Evolutionary conservation across 2,113 vertebrate species (phyloP).

Genomic region (Azemiops feae): DNA sequence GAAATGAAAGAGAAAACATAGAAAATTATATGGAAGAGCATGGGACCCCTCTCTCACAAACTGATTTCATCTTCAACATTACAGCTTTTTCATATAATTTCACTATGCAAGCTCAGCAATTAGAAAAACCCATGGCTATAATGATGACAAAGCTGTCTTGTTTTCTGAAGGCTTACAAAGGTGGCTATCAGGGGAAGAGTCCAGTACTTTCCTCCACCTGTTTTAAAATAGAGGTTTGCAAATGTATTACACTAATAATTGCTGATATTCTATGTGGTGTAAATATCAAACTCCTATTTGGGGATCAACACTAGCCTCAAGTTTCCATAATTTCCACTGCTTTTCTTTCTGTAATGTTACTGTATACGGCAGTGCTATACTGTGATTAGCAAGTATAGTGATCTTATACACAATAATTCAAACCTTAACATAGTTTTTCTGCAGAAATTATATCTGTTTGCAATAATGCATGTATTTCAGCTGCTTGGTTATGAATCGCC

Average conservation of each 20-base stretch:
- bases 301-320: background rate
- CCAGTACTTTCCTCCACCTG: no score
- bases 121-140: no score
- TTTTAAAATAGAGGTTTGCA: background rate
- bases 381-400: background rate
- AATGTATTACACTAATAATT: background rate
- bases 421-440: background rate
- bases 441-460: background rate
- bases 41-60: no score
- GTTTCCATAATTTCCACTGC: background rate
- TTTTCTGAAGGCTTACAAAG: background rate
- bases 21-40: background rate
- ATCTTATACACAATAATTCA: background rate
- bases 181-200: background rate
- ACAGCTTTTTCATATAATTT: no score
- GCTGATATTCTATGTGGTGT: background rate
- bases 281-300: background rate
- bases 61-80: no score
- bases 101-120: no score
- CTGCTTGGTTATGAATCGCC: conserved; percentile 5
- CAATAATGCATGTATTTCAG: conserved; percentile 11
- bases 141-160: no score
- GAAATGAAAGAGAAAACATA: background rate
- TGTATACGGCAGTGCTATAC: background rate
- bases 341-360: background rate